A percentile compares a stretch with the other conserved stretches of the same genome.
These are phyloP conservation scores for Neoseiulus cucumeris DNA, from an alignment of 1,140 invertebrate genomes.

Conservation along the genomic window DNA sequence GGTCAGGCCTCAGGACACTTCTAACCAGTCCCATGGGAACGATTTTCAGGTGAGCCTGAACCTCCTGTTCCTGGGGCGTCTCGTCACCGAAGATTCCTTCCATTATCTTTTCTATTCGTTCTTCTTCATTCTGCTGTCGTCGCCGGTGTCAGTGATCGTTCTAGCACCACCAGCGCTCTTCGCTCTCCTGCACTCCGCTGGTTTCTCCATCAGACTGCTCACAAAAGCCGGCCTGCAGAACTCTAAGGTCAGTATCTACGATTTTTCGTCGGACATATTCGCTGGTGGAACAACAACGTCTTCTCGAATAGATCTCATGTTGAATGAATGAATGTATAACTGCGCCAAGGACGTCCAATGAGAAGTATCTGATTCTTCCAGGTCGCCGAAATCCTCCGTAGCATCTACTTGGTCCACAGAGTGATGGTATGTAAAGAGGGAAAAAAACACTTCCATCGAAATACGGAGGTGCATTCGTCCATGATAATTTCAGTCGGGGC, in stretches of 20 bases:
- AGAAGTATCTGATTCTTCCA: too few species aligned
- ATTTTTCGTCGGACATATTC: background rate
- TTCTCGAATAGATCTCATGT: too few species aligned
- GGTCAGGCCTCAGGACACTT: background rate
- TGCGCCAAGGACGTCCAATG: too few species aligned
- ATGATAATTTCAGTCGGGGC: too few species aligned
- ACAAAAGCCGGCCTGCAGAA: background rate
- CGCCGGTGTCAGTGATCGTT: background rate
- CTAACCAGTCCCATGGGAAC: background rate
- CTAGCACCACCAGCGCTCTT: background rate
- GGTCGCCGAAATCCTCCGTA: too few species aligned
- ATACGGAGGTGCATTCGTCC: too few species aligned
- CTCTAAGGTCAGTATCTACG: background rate
- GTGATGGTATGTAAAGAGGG: too few species aligned
- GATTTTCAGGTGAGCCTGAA: background rate
- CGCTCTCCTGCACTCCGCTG: background rate
- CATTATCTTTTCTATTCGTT: constrained; percentile 5
- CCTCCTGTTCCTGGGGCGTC: background rate
- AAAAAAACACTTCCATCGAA: too few species aligned
- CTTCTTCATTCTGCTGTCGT: background rate
- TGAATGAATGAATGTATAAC: too few species aligned
- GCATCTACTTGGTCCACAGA: too few species aligned
- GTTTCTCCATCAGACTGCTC: background rate
- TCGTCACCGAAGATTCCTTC: background rate
- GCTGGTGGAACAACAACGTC: too few species aligned